phyloP scores from a whole-genome alignment of 2,797 vertebrate species.

The Spondyliosoma cantharus region DNA sequence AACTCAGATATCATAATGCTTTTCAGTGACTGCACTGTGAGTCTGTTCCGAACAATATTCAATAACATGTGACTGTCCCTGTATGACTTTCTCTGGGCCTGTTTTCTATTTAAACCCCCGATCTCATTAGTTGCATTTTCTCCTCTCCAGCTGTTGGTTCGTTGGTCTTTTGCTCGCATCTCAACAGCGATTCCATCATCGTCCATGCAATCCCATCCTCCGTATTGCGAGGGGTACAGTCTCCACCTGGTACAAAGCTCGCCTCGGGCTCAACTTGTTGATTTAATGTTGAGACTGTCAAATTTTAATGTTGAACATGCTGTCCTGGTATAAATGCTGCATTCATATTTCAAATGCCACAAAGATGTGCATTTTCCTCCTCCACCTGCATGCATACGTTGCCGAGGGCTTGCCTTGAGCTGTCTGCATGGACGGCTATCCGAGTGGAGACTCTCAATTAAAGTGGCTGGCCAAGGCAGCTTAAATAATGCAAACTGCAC shows the following conservation, averaged over 20 bases:
- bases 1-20: not conserved
- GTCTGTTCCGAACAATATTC: not conserved
- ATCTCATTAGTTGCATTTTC: conserved; percentile 22
- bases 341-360: conserved; percentile 69
- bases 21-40: not conserved
- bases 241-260: conserved; percentile 48
- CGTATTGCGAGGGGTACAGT: conserved; percentile 30
- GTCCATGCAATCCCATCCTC: conserved; percentile 32
- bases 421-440: conserved; percentile 49
- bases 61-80: not conserved
- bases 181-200: conserved; percentile 18
- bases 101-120: conserved; percentile 15
- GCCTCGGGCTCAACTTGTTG: conserved; percentile 54
- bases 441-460: conserved; percentile 62
- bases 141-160: conserved; percentile 45
- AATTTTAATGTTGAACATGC: conserved; percentile 57
- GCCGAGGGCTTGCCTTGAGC: conserved; percentile 62
- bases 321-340: conserved; percentile 48
- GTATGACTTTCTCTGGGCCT: not conserved
- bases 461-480: conserved; percentile 50
- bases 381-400: conserved; percentile 23
- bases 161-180: conserved; percentile 17
- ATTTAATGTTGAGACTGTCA: conserved; percentile 61
- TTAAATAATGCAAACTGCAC: conserved; percentile 78
- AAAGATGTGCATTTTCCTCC: conserved; percentile 47